Evolutionary conservation across 2,888 invertebrate genomes (phyloP), one percentile per base, ranked within the genome.

Genomic region (Zygaena filipendulae): DNA sequence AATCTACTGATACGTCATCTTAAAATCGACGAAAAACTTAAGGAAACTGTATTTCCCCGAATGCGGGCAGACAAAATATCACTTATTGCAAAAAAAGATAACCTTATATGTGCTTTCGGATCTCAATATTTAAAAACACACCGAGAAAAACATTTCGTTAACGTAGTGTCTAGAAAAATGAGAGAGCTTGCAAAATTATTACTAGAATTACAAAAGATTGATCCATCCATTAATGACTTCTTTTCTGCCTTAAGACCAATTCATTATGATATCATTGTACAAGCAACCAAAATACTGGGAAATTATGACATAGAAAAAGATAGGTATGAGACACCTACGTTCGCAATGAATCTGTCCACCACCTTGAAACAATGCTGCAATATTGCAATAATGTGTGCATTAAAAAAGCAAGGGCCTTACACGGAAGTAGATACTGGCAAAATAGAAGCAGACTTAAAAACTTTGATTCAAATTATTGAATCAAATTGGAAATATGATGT

Each of bases 281-380:
- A 27, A 32, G 43, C 43, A 21, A 39, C 37, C 6, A 36, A 39
- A 39, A 12, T 33, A 20, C 11, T 37, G 12, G 40, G 35, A 21
- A 39, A 40, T 9, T 45, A 42, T 37, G 35, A 43, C 29, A 9
- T 5, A 9, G 32, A 30, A 24, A 39, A 35, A 39, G 39, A 43
- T 26, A 35, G 34, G 10, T 47, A 28, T 39, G 39, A 39, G n/a
- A 14, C 45, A 23, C 43, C 43, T 32, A 43, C 42, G 5, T 50
- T 35, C 18, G 46, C 42, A 11, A 48, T 48, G 41, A 51, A 47
- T 28, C 28, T 50, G 10, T 32, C 36, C 7, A 49, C 48, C 3
- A 33, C 31, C 9, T 16, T 49, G 8, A 52, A 49, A 36, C 46
- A 50, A 24, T 49, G 47, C 28, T 49, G 50, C 13, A 45, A 42